These are phyloP conservation scores for Eptesicus fuscus DNA, from an alignment of 2,113 vertebrate genomes.

Conservation along the genomic window DNA sequence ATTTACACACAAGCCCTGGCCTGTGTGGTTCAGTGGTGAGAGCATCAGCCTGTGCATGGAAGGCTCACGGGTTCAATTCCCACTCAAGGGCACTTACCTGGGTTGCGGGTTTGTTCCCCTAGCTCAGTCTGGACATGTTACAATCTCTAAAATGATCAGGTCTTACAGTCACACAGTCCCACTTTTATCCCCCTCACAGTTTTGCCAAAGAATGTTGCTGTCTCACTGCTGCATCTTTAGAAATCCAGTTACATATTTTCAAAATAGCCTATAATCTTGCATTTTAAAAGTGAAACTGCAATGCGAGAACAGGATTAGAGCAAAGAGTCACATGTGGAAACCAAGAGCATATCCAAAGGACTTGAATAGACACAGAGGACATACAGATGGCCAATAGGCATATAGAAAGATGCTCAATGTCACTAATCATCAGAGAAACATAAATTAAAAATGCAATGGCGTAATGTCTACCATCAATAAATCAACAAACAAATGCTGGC, in stretches of 20 bases:
- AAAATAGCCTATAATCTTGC: not conserved
- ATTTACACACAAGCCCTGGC: not conserved
- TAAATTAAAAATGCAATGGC: not conserved
- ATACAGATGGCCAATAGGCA: not conserved
- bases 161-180: not conserved
- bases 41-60: no score
- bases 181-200: not conserved
- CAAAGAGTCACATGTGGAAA: not conserved
- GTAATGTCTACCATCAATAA: not conserved
- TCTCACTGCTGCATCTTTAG: not conserved
- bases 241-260: not conserved
- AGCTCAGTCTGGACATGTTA: not conserved
- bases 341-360: not conserved
- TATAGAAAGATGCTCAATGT: not conserved
- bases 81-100: no score
- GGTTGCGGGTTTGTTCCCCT: no score
- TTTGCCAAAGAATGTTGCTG: not conserved
- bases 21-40: no score
- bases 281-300: not conserved
- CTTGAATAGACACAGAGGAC: not conserved
- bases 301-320: not conserved
- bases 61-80: no score
- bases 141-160: not conserved
- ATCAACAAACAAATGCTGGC: not conserved
- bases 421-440: not conserved